A percentile compares a stretch with the other conserved stretches of the same genome.
Conservation (phyloP, 2,113 vertebrate species). For the Camelus dromedarius region DNA sequence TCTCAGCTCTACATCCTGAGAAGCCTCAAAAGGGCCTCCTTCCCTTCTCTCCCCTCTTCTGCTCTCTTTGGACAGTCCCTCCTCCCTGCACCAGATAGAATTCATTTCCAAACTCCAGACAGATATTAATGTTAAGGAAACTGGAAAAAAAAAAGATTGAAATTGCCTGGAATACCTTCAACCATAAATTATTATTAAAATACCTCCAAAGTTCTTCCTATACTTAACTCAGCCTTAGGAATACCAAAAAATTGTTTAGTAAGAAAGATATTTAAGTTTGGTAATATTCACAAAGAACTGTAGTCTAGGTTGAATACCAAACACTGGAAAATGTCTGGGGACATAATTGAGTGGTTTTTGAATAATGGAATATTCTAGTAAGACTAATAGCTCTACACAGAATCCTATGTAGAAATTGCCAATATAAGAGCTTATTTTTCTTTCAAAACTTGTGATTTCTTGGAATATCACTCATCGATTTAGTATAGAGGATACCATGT, state of each 20-base stretch:
- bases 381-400: neutral
- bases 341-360: neutral
- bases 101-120: neutral
- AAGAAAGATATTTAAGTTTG: neutral
- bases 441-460: neutral
- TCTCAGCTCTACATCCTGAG: neutral
- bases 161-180: neutral
- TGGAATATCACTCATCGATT: neutral
- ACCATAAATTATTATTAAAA: neutral
- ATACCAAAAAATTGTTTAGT: neutral
- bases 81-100: neutral
- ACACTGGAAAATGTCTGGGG: neutral
- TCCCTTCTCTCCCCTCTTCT: neutral
- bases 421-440: neutral
- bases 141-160: neutral
- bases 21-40: neutral
- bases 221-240: neutral
- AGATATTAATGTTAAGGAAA: neutral
- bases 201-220: neutral
- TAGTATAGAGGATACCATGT: neutral
- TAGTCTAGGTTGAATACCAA: neutral
- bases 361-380: neutral
- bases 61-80: neutral
- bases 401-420: neutral
- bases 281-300: neutral